phyloP scores from a whole-genome alignment of 2,888 invertebrate species.

The Pecten maximus region DNA sequence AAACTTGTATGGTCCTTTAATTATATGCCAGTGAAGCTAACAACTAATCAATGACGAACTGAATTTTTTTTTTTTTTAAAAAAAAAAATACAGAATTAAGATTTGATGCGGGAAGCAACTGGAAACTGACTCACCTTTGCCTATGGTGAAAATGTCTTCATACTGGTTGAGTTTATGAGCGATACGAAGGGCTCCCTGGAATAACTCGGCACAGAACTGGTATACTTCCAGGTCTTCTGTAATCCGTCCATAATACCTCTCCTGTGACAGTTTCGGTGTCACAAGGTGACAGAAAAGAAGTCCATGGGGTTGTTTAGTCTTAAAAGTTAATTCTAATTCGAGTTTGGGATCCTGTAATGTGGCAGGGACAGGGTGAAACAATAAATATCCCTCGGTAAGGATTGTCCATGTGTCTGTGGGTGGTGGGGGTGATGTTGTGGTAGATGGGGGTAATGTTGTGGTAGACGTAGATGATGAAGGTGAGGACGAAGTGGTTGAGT shows the following conservation, averaged over 20 bases:
- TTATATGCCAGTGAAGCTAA: neutral
- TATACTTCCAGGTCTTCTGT: constrained; percentile 60
- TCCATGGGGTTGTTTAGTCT: constrained; percentile 70
- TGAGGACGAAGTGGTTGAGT: neutral
- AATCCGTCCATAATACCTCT: neutral
- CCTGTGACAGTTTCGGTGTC: constrained; percentile 36
- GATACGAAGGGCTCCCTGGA: constrained; percentile 67
- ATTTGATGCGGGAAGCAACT: no score
- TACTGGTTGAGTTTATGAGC: constrained; percentile 67
- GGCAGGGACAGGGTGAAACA: constrained; percentile 64
- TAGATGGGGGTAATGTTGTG: constrained; percentile 31
- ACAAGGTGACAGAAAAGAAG: constrained; percentile 72
- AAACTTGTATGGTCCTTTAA: neutral
- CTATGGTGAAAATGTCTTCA: constrained; percentile 65
- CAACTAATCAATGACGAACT: no score
- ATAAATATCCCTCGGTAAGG: constrained; percentile 49
- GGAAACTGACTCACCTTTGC: constrained; percentile 68
- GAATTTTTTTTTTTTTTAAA: no score
- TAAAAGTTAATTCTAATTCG: constrained; percentile 62
- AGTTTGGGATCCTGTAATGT: constrained; percentile 67
- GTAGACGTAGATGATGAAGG: constrained; percentile 9
- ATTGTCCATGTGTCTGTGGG: constrained; percentile 44
- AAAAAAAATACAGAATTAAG: no score
- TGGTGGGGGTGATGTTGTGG: neutral
- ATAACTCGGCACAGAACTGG: constrained; percentile 70